phyloP scores from a whole-genome alignment of 2,797 vertebrate genomes.

The Molossus alvarezi region DNA sequence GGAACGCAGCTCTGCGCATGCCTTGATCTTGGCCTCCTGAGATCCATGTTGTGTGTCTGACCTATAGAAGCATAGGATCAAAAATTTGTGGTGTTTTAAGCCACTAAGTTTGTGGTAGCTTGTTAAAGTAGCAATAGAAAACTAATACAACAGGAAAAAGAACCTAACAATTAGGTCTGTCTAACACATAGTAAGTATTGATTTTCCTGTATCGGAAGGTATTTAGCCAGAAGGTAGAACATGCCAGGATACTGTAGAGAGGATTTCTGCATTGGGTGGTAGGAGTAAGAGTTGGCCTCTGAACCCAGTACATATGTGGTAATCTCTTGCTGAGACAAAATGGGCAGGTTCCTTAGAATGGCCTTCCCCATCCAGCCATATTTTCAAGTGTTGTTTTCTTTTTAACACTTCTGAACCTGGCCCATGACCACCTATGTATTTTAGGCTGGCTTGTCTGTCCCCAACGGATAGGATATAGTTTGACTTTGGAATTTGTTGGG shows the following conservation, averaged over 20 bases:
- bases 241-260: neutral
- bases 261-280: neutral
- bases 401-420: neutral
- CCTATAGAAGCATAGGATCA: neutral
- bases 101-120: neutral
- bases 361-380: neutral
- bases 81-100: neutral
- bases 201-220: neutral
- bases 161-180: neutral
- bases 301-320: neutral
- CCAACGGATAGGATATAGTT: neutral
- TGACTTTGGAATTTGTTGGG: conserved; percentile 28
- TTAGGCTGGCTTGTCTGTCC: neutral
- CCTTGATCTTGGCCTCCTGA: neutral
- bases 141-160: neutral
- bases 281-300: neutral
- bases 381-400: neutral
- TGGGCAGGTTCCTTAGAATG: neutral
- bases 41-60: neutral
- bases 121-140: conserved; percentile 1
- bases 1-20: neutral
- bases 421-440: neutral
- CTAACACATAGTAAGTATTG: neutral
- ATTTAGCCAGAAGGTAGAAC: neutral
- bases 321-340: neutral